phyloP scores from a whole-genome alignment of 2,888 invertebrate species.

The Euplagia quadripunctaria region DNA sequence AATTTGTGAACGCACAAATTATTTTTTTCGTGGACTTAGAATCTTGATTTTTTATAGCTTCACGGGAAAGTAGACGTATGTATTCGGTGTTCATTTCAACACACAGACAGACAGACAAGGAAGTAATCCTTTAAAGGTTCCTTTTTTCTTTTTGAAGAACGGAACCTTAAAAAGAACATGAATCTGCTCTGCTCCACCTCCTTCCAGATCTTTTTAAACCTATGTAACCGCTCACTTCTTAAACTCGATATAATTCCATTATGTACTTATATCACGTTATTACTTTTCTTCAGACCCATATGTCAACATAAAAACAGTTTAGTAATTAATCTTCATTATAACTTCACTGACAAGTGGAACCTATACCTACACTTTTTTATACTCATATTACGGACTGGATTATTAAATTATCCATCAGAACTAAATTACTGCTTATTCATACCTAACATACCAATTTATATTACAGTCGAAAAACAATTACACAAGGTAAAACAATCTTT shows the following conservation, averaged over 20 bases:
- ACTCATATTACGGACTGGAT: slow-evolving; percentile 46
- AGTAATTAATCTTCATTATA: slow-evolving; percentile 46
- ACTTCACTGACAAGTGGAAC: slow-evolving; percentile 42
- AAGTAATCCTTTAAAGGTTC: no score
- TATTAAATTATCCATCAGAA: slow-evolving; percentile 55
- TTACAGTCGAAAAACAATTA: slow-evolving; percentile 19
- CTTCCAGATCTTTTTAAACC: neutral
- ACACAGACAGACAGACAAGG: no score
- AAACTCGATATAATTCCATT: neutral
- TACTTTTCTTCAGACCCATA: neutral
- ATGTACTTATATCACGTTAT: neutral
- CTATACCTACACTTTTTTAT: slow-evolving; percentile 45
- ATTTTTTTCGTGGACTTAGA: no score
- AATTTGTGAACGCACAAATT: no score
- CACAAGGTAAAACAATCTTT: slow-evolving; percentile 6
- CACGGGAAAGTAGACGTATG: no score
- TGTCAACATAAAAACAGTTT: slow-evolving; percentile 19
- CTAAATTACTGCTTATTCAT: slow-evolving; percentile 56
- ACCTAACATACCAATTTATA: slow-evolving; percentile 28
- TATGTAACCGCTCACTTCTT: neutral
- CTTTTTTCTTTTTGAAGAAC: no score
- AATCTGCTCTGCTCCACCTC: neutral
- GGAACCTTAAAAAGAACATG: no score
- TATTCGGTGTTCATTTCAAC: no score
- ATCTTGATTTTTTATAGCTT: no score